Base-by-base conservation (phyloP, 2,888 invertebrate genomes). In the Cantharis rufa region DNA sequence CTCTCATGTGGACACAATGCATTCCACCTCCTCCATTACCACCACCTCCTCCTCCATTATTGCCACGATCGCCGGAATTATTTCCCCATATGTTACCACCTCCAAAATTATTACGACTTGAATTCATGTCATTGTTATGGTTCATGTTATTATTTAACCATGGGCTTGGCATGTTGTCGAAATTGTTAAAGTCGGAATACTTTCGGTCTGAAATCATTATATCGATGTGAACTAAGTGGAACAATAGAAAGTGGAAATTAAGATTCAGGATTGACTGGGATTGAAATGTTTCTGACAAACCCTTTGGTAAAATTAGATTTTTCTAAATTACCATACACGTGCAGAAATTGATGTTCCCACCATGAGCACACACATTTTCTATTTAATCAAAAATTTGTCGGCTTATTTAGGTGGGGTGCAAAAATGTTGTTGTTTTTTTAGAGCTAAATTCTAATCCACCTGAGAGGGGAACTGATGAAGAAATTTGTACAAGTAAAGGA, bases 1-100 rank as follows among this genome's bases (percentile, higher is more conserved):
- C 97, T 24, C 94, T 89, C 94, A 94, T 94, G 87, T 94, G 94
- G 77, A 94, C 92, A 84, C 92, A 92, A 87, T 93, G 93, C 66
- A 90, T 86, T 9, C 89, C 89, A 0, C 97, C 97, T 24, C 94
- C 89, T 18, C 18, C 18, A 18, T 3, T 18, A 77, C 94, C 94
- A 77, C 94, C 92, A 84, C 92, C 89, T n/a, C 94, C 93, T 64
- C 90, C 92, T 84, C 92, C 89, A n/a, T 88, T 85, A 32, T 84
- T 84, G 2, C 83, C 82, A 78, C 80, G 83, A 24, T 80, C 82
- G 5, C 85, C 84, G 16, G 84, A 82, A 10, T 85, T 66, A 84
- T 11, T 84, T 84, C 78, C 88, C 84, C 88, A 87, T 78, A 84
- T 84, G 18, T 82, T 85, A 4, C 78, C 77, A 15, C 78, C 80